phyloP scores from a whole-genome alignment of 2,797 vertebrate genomes.

The Acrocephalus scirpaceus region DNA sequence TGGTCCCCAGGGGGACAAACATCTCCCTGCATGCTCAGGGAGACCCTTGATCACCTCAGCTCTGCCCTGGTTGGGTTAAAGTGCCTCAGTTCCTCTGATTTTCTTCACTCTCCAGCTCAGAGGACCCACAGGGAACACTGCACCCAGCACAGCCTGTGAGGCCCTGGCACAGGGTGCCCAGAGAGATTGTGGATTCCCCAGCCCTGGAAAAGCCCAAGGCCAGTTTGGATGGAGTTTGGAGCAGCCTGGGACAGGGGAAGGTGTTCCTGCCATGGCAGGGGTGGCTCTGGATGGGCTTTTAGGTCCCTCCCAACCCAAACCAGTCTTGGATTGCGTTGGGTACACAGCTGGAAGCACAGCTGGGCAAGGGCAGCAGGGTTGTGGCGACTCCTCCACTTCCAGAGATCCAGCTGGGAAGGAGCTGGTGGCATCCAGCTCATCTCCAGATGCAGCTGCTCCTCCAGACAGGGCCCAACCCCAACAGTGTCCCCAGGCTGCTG shows the following conservation, averaged over 20 bases:
- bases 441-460: neutral
- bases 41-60: neutral
- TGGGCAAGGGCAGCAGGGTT: neutral
- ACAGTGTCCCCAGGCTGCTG: neutral
- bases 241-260: neutral
- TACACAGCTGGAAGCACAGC: neutral
- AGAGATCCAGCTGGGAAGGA: neutral
- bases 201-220: neutral
- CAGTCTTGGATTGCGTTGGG: neutral
- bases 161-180: neutral
- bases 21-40: neutral
- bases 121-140: neutral
- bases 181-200: neutral
- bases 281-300: neutral
- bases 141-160: neutral
- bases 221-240: neutral
- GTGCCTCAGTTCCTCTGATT: neutral
- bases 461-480: neutral
- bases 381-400: neutral
- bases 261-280: neutral
- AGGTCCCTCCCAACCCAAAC: neutral
- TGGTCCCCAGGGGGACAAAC: neutral
- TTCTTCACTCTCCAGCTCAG: neutral
- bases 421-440: neutral
- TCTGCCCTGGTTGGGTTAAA: neutral